Conservation (phyloP, 2,113 vertebrate species). For the Atherinomorus stipes region DNA sequence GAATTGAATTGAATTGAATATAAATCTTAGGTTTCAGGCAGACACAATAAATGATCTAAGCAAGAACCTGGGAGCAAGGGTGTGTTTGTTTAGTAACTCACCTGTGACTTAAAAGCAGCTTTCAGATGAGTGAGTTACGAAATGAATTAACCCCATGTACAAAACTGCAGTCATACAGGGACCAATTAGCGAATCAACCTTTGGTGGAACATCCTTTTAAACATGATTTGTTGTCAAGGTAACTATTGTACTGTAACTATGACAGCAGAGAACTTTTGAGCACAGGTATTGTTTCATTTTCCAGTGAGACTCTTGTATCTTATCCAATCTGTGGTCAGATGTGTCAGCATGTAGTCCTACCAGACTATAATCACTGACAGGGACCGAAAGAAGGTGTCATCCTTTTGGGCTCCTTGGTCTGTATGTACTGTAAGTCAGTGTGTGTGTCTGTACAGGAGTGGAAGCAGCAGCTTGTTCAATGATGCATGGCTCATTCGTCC, state of each 20-base stretch:
- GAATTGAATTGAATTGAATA: no score
- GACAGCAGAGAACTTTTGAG: neutral
- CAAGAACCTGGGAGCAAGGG: no score
- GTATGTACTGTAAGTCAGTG: slow-evolving; percentile 12
- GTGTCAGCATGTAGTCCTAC: neutral
- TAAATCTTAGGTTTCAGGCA: neutral
- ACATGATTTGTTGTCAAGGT: neutral
- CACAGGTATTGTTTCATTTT: neutral
- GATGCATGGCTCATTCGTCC: slow-evolving; percentile 64
- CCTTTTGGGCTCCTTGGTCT: slow-evolving; percentile 31
- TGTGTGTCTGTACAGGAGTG: slow-evolving; percentile 18
- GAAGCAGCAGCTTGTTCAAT: slow-evolving; percentile 45
- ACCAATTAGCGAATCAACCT: neutral
- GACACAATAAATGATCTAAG: no score
- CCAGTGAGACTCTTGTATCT: slow-evolving; percentile 9
- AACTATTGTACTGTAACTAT: slow-evolving; percentile 1
- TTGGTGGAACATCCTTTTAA: neutral
- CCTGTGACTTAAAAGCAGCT: no score
- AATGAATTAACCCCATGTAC: neutral
- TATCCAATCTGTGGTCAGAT: neutral
- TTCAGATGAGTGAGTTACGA: neutral
- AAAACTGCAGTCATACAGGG: neutral
- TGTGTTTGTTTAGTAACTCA: no score
- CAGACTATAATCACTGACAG: slow-evolving; percentile 26
- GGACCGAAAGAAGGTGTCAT: slow-evolving; percentile 37